Evolutionary conservation across 2,113 vertebrate species (phyloP).

Genomic region (Entomyzon cyanotis): DNA sequence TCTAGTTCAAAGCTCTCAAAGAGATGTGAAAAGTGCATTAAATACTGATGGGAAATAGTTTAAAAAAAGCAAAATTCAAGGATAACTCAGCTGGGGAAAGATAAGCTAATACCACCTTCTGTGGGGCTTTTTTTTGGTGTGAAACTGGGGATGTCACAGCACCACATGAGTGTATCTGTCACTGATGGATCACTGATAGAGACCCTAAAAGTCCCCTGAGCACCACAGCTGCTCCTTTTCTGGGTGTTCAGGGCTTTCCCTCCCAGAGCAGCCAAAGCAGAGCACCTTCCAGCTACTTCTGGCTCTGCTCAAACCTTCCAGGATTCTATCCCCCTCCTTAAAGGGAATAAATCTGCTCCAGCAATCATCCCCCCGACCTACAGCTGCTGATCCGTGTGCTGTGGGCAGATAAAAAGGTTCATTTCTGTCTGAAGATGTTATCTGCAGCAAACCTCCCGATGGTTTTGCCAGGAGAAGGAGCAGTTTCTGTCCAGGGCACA

Average conservation of each 20-base stretch:
- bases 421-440: not conserved
- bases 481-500: not conserved
- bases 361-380: not conserved
- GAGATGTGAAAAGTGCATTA: not conserved
- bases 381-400: not conserved
- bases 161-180: fast-evolving
- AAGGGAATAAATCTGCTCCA: not conserved
- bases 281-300: not conserved
- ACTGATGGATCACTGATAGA: fast-evolving
- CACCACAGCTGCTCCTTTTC: not conserved
- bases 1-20: not conserved
- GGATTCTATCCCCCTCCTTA: not conserved
- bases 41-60: not conserved
- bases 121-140: not conserved
- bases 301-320: not conserved
- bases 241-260: not conserved
- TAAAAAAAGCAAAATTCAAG: not conserved
- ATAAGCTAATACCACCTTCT: not conserved
- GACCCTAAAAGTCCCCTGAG: not conserved
- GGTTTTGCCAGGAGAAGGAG: not conserved
- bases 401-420: not conserved
- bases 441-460: not conserved
- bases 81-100: not conserved
- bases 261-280: not conserved
- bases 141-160: not conserved